Percentiles rank a stretch among this genome's conserved stretches.
Evolutionary conservation across 2,113 vertebrate genomes (phyloP).

Genomic region (Tylochromis polylepis): DNA sequence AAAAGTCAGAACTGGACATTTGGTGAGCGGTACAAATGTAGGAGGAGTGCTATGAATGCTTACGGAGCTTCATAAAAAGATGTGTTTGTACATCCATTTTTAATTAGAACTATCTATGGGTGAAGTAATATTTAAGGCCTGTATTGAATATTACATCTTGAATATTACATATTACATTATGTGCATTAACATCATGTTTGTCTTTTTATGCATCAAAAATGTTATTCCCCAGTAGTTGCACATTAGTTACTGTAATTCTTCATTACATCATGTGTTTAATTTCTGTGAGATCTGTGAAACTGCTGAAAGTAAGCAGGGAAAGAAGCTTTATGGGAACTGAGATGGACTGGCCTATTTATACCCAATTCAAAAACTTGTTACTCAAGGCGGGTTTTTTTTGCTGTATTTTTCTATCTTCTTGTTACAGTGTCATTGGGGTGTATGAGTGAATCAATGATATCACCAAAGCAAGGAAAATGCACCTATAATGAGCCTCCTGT

Average conservation of each 20-base stretch:
- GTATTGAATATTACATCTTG: neutral
- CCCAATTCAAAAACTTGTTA: neutral
- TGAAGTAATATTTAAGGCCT: neutral
- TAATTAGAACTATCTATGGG: neutral
- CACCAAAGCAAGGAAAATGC: slow-evolving; percentile 15
- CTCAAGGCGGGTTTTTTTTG: rapidly evolving
- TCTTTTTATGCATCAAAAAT: neutral
- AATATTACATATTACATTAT: neutral
- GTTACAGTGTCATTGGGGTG: neutral
- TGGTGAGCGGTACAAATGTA: neutral
- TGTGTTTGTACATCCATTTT: neutral
- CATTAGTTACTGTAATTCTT: neutral
- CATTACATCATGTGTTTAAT: neutral
- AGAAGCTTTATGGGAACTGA: neutral
- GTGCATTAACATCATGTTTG: neutral
- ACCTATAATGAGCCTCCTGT: slow-evolving; percentile 17
- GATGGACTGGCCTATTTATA: neutral
- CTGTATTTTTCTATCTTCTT: neutral
- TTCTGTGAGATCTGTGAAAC: neutral
- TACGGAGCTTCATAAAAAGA: neutral
- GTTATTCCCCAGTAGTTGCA: neutral
- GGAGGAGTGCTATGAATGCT: neutral
- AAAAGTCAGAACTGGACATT: neutral
- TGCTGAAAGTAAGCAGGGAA: neutral
- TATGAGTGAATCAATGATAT: slow-evolving; percentile 11